Evolutionary conservation across 1,140 invertebrate species (phyloP).

Genomic region (Ceratina australensis): DNA sequence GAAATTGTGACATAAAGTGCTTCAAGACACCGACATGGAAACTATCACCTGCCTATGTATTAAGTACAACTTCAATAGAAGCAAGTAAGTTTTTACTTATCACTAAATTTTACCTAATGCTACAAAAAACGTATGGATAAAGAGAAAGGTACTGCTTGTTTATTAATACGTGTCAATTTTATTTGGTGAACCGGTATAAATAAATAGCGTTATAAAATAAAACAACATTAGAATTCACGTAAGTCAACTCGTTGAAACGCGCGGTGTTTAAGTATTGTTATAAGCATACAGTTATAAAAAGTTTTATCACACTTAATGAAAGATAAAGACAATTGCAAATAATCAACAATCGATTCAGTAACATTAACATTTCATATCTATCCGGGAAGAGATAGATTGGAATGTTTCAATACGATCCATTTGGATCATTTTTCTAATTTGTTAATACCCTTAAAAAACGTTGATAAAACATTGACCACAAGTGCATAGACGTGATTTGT

Average conservation of each 20-base stretch:
- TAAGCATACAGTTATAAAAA: not conserved
- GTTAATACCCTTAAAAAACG: not conserved
- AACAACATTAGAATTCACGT: not conserved
- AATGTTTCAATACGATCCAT: conserved; percentile 22
- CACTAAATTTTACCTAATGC: no score
- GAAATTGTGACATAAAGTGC: no score
- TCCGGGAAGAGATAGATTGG: conserved; percentile 21
- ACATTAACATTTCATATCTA: not conserved
- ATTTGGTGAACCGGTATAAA: conserved; percentile 3
- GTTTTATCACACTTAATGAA: not conserved
- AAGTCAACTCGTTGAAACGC: not conserved
- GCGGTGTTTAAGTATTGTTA: conserved; percentile 3
- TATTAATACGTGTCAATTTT: not conserved
- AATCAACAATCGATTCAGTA: not conserved
- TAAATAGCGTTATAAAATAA: conserved; percentile 36
- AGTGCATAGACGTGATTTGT: conserved; percentile 10
- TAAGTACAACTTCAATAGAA: no score
- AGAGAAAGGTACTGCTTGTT: no score
- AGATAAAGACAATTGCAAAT: not conserved
- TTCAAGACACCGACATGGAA: no score
- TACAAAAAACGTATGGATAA: no score
- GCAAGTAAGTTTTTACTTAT: no score
- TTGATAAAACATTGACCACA: conserved; percentile 3
- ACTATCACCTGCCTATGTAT: no score
- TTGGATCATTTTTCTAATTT: not conserved